Evolutionary conservation across 1,140 invertebrate genomes (phyloP).

Genomic region (Mesaphorura yosii): DNA sequence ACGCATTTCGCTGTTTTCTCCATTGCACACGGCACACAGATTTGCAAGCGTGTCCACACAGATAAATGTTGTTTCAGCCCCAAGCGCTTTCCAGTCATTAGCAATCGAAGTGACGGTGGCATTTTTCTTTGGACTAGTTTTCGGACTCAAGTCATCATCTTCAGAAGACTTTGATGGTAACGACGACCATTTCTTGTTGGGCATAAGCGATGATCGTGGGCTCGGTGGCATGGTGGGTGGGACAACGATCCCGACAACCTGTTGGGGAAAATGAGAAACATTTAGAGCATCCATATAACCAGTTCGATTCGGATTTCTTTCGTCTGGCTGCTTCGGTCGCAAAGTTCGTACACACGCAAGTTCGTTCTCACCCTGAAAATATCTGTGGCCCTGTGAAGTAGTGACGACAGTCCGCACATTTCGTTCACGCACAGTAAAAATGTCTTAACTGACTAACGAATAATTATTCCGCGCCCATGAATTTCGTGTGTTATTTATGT

Average conservation of each 20-base stretch:
- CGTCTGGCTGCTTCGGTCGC: too few relatives aligned
- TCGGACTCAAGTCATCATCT: conserved; percentile 15
- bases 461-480: too few relatives aligned
- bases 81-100: conserved; percentile 24
- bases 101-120: conserved; percentile 7
- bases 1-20: conserved; percentile 31
- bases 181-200: conserved; percentile 31
- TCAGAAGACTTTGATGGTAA: conserved; percentile 25
- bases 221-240: conserved; percentile 30
- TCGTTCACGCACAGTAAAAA: not conserved
- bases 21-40: conserved; percentile 26
- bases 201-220: conserved; percentile 27
- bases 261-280: conserved; percentile 7
- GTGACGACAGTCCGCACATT: conserved; percentile 8
- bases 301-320: not conserved
- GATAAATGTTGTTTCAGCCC: conserved; percentile 27
- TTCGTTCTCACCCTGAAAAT: conserved; percentile 15
- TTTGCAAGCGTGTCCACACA: conserved; percentile 26
- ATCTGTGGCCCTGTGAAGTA: conserved; percentile 12
- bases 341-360: too few relatives aligned
- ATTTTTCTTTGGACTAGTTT: conserved; percentile 6
- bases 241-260: conserved; percentile 29
- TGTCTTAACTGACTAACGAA: too few relatives aligned
- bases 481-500: too few relatives aligned
- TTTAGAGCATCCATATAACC: not conserved